Conservation (phyloP, 2,113 vertebrate species). For the Microcebus griseorufus region DNA sequence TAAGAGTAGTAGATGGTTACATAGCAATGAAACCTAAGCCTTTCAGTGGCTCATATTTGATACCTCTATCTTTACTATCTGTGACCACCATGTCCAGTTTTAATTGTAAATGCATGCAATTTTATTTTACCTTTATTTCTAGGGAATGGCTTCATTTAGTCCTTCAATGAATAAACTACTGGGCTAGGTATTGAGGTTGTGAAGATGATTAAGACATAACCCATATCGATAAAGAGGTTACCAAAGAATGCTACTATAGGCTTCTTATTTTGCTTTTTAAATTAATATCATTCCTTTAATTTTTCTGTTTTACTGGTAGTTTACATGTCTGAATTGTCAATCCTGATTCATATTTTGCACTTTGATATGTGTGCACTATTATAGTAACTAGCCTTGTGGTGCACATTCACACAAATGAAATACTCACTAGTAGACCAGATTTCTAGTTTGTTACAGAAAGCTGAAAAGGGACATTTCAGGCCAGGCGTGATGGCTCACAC, state of each 20-base stretch:
- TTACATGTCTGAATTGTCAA: background rate
- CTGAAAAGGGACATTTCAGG: background rate
- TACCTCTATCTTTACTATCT: background rate
- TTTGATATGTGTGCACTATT: background rate
- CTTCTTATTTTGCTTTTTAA: background rate
- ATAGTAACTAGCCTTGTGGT: background rate
- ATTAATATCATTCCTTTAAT: background rate
- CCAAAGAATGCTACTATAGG: background rate
- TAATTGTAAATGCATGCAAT: background rate
- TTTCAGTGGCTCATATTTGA: background rate
- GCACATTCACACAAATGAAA: background rate
- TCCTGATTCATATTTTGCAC: background rate
- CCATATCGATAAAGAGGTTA: background rate
- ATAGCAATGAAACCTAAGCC: background rate
- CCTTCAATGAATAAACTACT: background rate
- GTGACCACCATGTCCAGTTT: background rate
- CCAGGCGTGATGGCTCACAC: no score
- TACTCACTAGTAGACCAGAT: background rate
- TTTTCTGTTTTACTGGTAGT: background rate
- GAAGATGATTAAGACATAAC: background rate
- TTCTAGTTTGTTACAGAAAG: background rate
- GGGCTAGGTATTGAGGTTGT: background rate
- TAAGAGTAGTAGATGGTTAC: background rate
- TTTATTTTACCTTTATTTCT: conserved; percentile 5
- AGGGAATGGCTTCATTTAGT: background rate